phyloP scores from a whole-genome alignment of 2,888 invertebrate species.

The Auanema sp. region DNA sequence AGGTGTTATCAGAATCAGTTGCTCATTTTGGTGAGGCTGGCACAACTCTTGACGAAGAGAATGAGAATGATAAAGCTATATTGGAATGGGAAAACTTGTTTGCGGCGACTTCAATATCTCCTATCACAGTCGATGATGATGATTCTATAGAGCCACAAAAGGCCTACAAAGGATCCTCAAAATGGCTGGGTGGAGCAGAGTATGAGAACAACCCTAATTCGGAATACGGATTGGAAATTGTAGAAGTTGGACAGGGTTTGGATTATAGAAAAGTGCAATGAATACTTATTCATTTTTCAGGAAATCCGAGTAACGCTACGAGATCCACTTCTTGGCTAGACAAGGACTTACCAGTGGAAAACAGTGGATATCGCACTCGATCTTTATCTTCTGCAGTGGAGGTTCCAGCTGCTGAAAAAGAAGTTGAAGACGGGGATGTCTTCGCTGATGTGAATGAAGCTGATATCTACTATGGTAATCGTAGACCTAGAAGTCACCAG shows the following conservation, averaged over 20 bases:
- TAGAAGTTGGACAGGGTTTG: not conserved
- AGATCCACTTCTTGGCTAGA: no score
- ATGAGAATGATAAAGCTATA: not conserved
- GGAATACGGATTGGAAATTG: constrained; percentile 1
- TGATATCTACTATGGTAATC: constrained; percentile 16
- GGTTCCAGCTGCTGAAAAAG: no score
- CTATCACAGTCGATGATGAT: not conserved
- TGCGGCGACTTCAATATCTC: not conserved
- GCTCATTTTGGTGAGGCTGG: no score
- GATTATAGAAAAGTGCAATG: not conserved
- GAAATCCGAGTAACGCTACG: not conserved
- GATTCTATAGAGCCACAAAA: not conserved
- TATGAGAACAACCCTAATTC: not conserved
- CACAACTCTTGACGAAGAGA: not conserved
- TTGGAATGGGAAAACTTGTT: no score
- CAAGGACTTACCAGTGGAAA: no score
- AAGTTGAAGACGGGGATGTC: constrained; percentile 10
- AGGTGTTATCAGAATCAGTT: not conserved
- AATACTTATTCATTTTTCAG: not conserved
- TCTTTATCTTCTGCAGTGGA: no score
- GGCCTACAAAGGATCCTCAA: not conserved
- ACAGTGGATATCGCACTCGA: no score
- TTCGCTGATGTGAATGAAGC: constrained; percentile 12
- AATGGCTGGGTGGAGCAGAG: constrained; percentile 1
- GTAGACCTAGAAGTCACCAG: constrained; percentile 15